These are phyloP conservation scores for Polydesmus complanatus DNA, from an alignment of 2,888 invertebrate species.

Conservation along the genomic window DNA sequence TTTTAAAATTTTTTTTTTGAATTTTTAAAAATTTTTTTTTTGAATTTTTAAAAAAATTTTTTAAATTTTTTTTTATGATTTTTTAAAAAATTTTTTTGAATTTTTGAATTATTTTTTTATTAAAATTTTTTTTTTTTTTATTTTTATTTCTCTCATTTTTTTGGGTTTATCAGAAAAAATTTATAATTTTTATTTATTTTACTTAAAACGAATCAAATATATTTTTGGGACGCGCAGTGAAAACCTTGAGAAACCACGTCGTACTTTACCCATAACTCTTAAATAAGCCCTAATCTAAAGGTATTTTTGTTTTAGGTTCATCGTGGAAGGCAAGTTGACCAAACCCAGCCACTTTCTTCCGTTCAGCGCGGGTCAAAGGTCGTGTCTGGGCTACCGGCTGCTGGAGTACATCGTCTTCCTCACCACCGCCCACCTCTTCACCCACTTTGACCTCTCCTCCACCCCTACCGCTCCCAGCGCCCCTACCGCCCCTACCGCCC, in stretches of 20 bases:
- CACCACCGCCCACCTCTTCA: conserved; percentile 54
- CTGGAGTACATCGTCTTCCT: conserved; percentile 55
- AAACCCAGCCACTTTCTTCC: conserved; percentile 65
- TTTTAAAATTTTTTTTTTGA: no score
- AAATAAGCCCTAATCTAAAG: no score
- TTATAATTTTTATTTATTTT: no score
- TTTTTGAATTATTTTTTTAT: neutral
- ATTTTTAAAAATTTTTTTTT: no score
- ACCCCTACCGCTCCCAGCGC: neutral
- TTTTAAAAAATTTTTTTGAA: neutral
- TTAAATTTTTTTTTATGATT: neutral
- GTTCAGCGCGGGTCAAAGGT: conserved; percentile 72
- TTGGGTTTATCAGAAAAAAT: neutral
- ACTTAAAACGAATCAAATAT: no score
- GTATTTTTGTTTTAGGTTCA: conserved; percentile 11
- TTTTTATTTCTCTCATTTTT: neutral
- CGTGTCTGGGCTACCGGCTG: conserved; percentile 68
- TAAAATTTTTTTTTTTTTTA: neutral
- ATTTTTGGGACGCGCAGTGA: no score
- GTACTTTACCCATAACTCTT: no score
- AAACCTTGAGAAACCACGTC: no score
- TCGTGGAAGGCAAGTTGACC: conserved; percentile 34
- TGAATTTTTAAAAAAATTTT: neutral
- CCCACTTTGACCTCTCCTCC: conserved; percentile 46
- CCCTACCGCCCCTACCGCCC: neutral